Base-by-base conservation (phyloP, 2,113 vertebrate species). In the Carlito syrichta region DNA sequence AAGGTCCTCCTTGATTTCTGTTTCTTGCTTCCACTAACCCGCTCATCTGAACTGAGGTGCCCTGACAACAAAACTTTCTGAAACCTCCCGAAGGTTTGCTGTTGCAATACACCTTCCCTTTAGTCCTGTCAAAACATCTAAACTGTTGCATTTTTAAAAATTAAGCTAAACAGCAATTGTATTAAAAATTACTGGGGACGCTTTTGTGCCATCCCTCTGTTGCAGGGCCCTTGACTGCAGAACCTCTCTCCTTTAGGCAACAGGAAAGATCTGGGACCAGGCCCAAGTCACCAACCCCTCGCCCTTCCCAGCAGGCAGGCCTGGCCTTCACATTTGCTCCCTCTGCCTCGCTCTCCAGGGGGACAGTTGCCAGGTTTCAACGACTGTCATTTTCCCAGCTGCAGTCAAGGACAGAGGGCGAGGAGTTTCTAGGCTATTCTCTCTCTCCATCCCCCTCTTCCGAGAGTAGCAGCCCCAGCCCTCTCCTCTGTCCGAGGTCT, bases 401-500 rank as follows among this genome's bases (percentile, higher is more conserved):
- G 19, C 30, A 45, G 30, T 63, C 25, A n/a, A 17, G 43, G 54
- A 58, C 82, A 12, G 25, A 52, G 35, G 73, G 0, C 5, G 1
- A 87, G 58, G 48, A 0, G 4, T 82, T 88, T 20, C 89, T 20
- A 1, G 35, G 63, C 9, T 27, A 1, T 19, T 23, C 22, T 48
- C 58, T 5, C 23, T 76, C 38, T 20, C 22, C 38, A 50, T 66
- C 69, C 3, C 0, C 1, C 11, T 2, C 35, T 8, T 13, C 23
- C 5, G 0, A 0, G 6, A 5, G 17, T 54, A 48, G 50, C 14
- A n/a, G 35, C 52, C 16, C 3, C 50, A 17, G 71, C 2, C 4
- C 84, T 40, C 52, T 2, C 25, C 50, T 86, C 54, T 35, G 48
- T n/a, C 38, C 13, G 0, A 38, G 9, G 8, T 45, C 43, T 50